phyloP scores from a whole-genome alignment of 2,113 vertebrate species.

The Pygoscelis antarcticus region DNA sequence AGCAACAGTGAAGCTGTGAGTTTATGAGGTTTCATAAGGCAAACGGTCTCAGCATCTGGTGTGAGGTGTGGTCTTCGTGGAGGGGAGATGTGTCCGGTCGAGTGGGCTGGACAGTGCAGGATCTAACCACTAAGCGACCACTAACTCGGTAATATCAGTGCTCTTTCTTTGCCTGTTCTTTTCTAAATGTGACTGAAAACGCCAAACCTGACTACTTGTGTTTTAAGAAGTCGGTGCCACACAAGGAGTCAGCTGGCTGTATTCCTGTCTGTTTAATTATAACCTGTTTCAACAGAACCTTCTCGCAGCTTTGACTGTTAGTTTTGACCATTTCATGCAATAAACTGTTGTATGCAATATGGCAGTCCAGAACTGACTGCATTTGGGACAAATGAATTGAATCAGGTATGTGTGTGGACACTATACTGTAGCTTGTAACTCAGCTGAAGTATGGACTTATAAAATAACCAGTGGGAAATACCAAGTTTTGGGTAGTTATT shows the following conservation, averaged over 20 bases:
- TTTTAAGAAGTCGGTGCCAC: neutral
- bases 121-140: neutral
- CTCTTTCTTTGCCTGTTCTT: neutral
- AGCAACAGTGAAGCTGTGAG: neutral
- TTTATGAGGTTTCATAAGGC: neutral
- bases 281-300: neutral
- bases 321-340: neutral
- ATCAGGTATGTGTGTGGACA: rapidly evolving
- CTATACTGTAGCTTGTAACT: neutral
- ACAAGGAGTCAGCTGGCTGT: neutral
- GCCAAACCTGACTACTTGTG: neutral
- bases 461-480: neutral
- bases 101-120: neutral
- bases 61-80: rapidly evolving
- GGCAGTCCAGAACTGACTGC: neutral
- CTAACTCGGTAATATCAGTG: neutral
- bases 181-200: neutral
- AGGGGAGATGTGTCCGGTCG: neutral
- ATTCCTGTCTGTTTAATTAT: neutral
- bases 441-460: neutral
- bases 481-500: neutral
- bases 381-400: neutral
- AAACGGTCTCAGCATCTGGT: neutral
- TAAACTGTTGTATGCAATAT: neutral
- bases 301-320: neutral